These are phyloP conservation scores for Hyaena hyaena DNA, from an alignment of 2,113 vertebrate genomes.

Conservation along the genomic window DNA sequence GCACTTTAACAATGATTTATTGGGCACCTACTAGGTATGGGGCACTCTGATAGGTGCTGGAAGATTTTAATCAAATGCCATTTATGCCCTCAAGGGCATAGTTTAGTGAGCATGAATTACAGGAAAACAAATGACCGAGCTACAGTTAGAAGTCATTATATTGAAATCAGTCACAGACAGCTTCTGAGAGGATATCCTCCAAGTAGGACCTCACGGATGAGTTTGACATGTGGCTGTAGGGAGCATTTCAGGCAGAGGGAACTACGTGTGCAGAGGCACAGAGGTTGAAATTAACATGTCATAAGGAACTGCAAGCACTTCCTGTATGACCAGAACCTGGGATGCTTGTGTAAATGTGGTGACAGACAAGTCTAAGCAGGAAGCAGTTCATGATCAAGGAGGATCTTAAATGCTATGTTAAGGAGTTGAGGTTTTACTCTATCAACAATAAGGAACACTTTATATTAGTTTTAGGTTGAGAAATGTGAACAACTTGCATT, in stretches of 20 bases:
- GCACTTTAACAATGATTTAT: not conserved
- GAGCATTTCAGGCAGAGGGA: not conserved
- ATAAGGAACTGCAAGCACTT: not conserved
- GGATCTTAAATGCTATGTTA: not conserved
- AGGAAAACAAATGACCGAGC: not conserved
- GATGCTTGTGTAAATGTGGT: not conserved
- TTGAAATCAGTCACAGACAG: not conserved
- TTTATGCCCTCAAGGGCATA: not conserved
- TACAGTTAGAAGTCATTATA: not conserved
- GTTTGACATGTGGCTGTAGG: not conserved
- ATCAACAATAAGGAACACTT: not conserved
- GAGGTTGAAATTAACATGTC: not conserved
- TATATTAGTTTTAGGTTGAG: not conserved
- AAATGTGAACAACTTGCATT: not conserved
- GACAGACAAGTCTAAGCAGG: not conserved
- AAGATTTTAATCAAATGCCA: not conserved
- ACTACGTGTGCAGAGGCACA: not conserved
- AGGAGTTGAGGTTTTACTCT: not conserved
- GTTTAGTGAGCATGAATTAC: slow-evolving; percentile 12
- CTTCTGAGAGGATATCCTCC: not conserved
- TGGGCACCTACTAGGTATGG: not conserved
- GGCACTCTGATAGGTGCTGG: not conserved
- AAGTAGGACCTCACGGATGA: not conserved
- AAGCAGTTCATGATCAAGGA: not conserved
- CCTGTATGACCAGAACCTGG: not conserved